Evolutionary conservation across 1,140 invertebrate species (phyloP).

Genomic region (Scaptomyza hsui): DNA sequence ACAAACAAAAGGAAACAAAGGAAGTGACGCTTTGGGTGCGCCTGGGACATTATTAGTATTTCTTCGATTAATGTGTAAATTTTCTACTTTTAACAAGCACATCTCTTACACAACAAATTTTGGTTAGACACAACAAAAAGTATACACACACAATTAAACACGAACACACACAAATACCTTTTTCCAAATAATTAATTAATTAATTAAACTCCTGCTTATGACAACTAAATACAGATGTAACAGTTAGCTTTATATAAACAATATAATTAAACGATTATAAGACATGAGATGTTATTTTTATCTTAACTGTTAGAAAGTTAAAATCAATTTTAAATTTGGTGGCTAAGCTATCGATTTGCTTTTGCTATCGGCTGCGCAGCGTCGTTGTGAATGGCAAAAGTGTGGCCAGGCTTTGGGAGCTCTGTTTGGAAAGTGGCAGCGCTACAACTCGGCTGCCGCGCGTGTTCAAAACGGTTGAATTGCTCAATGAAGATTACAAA

Average conservation of each 20-base stretch:
- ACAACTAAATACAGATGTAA: slow-evolving; percentile 37
- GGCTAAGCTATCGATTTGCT: slow-evolving; percentile 6
- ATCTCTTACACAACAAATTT: slow-evolving; percentile 9
- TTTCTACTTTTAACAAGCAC: slow-evolving; percentile 37
- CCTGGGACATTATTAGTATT: slow-evolving; percentile 34
- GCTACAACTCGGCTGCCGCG: background rate
- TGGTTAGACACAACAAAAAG: slow-evolving; percentile 3
- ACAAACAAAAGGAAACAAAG: background rate
- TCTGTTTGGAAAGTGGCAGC: slow-evolving; percentile 6
- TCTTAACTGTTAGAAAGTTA: background rate
- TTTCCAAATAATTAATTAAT: slow-evolving; percentile 28
- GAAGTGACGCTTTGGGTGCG: slow-evolving; percentile 2
- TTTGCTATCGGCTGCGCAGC: background rate
- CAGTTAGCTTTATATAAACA: slow-evolving; percentile 50
- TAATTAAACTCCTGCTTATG: slow-evolving; percentile 36
- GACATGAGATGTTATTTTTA: background rate
- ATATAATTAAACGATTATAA: slow-evolving; percentile 40
- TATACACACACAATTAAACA: background rate
- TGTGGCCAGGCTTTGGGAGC: background rate
- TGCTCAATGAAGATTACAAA: background rate
- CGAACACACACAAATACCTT: slow-evolving; percentile 20
- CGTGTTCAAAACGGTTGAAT: background rate
- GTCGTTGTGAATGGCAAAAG: slow-evolving; percentile 23
- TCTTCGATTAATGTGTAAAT: slow-evolving; percentile 39
- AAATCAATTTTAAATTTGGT: background rate